Base-by-base conservation (phyloP, 2,113 vertebrate species). In the Opisthocomus hoazin region DNA sequence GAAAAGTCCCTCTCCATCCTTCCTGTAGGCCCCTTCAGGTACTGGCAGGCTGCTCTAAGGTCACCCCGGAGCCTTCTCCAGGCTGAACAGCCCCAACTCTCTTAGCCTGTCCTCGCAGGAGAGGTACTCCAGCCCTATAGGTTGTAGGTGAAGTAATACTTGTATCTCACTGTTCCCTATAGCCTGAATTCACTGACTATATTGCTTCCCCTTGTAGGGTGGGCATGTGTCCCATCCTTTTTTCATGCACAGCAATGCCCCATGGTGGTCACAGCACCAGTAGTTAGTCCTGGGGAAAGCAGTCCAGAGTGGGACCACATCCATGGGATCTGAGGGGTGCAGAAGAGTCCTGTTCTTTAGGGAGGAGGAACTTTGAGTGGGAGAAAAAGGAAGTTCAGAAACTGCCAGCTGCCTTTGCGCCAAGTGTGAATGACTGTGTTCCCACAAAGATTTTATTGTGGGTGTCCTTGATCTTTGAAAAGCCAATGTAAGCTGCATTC, bases 261-360 rank as follows among this genome's bases (percentile, higher is more conserved):
- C 4, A 2, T 41, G 64, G 15, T 34, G 36, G 10, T 15, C 54
- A 29, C 32, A 23, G 0, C 2, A 24, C 10, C 23, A 73, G 14
- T 5, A 66, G 15, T 1, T 32, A 56, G 17, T 58, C 8, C 5
- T 39, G 26, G 17, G 22, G 12, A n/a, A 63, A 73, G 9, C 4
- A 39, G 50, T 18, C 17, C 51, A 29, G 17, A 48, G 46, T 6
- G 19, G 30, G 11, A 71, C 6, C 2, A 30, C 11, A 43, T 36
- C 36, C 4, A 0, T 24, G 9, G 0, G 1, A 22, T 32, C 13
- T 41, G 22, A 32, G 18, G 19, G 17, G 17, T 8, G 12, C 29
- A 58, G 43, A 73, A 22, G 14, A 66, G 24, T 66, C 64, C 29
- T 46, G 4, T 7, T 66, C 22, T 58, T 75, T 24, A 8, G 6